These are phyloP conservation scores for Otolemur garnettii DNA, from an alignment of 2,113 vertebrate genomes.

Conservation along the genomic window DNA sequence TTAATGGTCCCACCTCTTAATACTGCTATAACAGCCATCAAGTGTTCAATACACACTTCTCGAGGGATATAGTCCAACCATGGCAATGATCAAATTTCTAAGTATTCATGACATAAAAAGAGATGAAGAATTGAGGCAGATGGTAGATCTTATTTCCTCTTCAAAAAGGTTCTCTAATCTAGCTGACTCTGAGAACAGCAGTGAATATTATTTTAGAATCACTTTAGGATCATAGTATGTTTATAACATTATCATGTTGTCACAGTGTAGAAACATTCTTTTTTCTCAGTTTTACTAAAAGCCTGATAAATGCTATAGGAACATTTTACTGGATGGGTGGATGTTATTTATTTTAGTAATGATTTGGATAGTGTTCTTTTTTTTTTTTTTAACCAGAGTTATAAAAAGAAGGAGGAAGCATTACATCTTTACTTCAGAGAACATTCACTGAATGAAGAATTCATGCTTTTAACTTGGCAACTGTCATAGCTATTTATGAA, in stretches of 20 bases:
- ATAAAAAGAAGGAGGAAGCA: not conserved
- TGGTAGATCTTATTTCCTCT: not conserved
- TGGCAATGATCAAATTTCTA: not conserved
- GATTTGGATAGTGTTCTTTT: not conserved
- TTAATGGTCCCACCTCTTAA: not conserved
- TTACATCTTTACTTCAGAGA: slow-evolving; percentile 43
- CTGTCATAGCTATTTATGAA: slow-evolving; percentile 67
- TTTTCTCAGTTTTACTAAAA: not conserved
- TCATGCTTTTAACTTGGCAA: slow-evolving; percentile 60
- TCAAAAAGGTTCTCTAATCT: not conserved
- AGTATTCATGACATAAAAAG: not conserved
- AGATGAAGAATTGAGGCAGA: not conserved
- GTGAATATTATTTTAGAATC: not conserved
- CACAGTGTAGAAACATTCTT: not conserved
- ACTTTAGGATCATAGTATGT: not conserved
- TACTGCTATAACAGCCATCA: not conserved
- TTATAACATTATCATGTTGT: not conserved
- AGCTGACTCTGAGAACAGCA: not conserved
- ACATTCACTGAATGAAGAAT: slow-evolving; percentile 64
- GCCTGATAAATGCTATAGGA: not conserved
- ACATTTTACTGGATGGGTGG: not conserved
- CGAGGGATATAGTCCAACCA: not conserved
- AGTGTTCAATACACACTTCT: not conserved
- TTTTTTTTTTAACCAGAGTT: slow-evolving; percentile 2
- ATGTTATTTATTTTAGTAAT: not conserved